phyloP scores from a whole-genome alignment of 2,888 invertebrate genomes.

The Clivina fossor region DNA sequence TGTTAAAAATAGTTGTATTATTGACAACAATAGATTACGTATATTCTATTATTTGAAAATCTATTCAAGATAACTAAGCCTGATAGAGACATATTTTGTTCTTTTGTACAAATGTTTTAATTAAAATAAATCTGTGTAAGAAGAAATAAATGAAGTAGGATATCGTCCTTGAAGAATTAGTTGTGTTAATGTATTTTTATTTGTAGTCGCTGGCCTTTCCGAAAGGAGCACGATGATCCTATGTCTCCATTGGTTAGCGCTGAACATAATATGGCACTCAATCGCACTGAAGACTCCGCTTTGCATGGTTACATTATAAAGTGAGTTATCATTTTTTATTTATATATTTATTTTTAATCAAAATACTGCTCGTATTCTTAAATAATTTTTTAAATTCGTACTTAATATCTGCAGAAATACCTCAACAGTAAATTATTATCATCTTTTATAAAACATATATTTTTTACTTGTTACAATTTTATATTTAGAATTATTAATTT shows the following conservation, averaged over 20 bases:
- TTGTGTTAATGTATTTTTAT: conserved; percentile 39
- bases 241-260: conserved; percentile 56
- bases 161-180: conserved; percentile 18
- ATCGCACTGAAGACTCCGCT: conserved; percentile 68
- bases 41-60: conserved; percentile 20
- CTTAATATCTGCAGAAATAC: too few species aligned
- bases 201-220: conserved; percentile 75
- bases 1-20: conserved; percentile 16
- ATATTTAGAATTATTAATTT: too few species aligned
- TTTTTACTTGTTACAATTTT: too few species aligned
- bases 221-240: conserved; percentile 60
- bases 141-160: background rate
- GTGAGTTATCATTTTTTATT: conserved; percentile 53
- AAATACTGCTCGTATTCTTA: conserved; percentile 17
- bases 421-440: too few species aligned
- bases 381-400: too few species aligned
- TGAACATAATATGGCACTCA: conserved; percentile 61
- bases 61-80: conserved; percentile 7
- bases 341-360: conserved; percentile 16
- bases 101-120: conserved; percentile 3
- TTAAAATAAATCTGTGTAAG: conserved; percentile 15
- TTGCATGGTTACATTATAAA: conserved; percentile 73
- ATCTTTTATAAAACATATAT: too few species aligned
- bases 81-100: conserved; percentile 16
- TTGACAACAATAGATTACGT: conserved; percentile 19